These are phyloP conservation scores for Rhagoletis zephyria DNA, from an alignment of 1,140 invertebrate genomes.

Conservation along the genomic window DNA sequence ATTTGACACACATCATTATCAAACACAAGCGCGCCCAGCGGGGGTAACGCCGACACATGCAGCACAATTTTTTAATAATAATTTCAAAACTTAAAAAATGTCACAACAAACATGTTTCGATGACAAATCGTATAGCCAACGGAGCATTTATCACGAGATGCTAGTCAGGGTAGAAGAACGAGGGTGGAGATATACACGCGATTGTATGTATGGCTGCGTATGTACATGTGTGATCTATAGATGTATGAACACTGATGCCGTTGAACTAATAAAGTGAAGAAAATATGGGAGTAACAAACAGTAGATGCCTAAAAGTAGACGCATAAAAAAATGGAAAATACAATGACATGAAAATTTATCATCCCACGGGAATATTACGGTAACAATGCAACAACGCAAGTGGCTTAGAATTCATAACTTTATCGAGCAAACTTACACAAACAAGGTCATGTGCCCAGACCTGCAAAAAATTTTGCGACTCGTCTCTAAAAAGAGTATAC, in stretches of 20 bases:
- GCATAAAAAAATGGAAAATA: conserved; percentile 27
- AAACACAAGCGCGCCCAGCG: neutral
- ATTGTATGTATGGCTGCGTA: no score
- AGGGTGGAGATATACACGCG: neutral
- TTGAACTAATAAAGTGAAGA: conserved; percentile 31
- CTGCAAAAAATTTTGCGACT: no score
- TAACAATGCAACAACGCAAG: neutral
- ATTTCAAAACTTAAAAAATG: conserved; percentile 56
- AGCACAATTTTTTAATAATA: conserved; percentile 35
- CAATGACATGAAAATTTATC: conserved; percentile 37
- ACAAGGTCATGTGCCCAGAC: no score
- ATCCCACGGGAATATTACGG: neutral
- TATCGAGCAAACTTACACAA: neutral
- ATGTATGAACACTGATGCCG: neutral
- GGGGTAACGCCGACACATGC: conserved; percentile 23
- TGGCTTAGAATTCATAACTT: conserved; percentile 48
- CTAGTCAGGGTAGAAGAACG: neutral
- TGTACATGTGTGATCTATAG: neutral
- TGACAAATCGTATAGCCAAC: conserved; percentile 56
- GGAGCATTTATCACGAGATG: neutral
- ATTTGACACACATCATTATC: conserved; percentile 46
- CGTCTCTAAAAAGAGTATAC: no score
- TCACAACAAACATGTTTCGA: conserved; percentile 56
- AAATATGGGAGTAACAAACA: neutral
- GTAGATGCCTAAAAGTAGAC: neutral